These are phyloP conservation scores for Synanthedon tipuliformis DNA, from an alignment of 2,888 invertebrate genomes.

Conservation along the genomic window DNA sequence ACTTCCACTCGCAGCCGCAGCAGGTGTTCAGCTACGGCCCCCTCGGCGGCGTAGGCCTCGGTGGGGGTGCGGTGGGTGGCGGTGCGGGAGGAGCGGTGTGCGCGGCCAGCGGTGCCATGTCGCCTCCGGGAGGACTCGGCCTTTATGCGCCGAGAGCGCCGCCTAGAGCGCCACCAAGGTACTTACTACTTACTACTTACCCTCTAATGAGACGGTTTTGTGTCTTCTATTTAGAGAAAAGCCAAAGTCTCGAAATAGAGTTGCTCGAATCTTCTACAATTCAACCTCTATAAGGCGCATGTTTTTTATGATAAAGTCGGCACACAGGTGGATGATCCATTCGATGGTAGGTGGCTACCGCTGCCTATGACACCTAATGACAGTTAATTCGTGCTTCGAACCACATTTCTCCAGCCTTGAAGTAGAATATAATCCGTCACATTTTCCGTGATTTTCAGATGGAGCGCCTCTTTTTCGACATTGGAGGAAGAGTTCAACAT, in stretches of 20 bases:
- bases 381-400: too few relatives aligned
- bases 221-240: neutral
- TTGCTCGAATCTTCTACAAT: too few relatives aligned
- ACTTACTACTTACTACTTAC: neutral
- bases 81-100: constrained; percentile 37
- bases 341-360: too few relatives aligned
- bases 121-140: constrained; percentile 55
- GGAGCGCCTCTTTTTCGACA: constrained; percentile 90
- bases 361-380: too few relatives aligned
- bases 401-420: too few relatives aligned
- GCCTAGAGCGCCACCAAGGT: constrained; percentile 49
- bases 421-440: too few relatives aligned
- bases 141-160: constrained; percentile 55
- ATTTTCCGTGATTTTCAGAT: constrained; percentile 61
- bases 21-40: constrained; percentile 93
- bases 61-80: constrained; percentile 64
- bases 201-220: neutral
- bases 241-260: too few relatives aligned
- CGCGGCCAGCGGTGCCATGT: constrained; percentile 38
- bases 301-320: too few relatives aligned
- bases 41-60: constrained; percentile 77
- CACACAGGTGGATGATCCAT: too few relatives aligned
- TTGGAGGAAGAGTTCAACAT: constrained; percentile 96
- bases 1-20: constrained; percentile 92
- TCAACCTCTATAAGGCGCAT: too few relatives aligned